Evolutionary conservation across 2,888 invertebrate genomes (phyloP).

Genomic region (Oscheius sp.): DNA sequence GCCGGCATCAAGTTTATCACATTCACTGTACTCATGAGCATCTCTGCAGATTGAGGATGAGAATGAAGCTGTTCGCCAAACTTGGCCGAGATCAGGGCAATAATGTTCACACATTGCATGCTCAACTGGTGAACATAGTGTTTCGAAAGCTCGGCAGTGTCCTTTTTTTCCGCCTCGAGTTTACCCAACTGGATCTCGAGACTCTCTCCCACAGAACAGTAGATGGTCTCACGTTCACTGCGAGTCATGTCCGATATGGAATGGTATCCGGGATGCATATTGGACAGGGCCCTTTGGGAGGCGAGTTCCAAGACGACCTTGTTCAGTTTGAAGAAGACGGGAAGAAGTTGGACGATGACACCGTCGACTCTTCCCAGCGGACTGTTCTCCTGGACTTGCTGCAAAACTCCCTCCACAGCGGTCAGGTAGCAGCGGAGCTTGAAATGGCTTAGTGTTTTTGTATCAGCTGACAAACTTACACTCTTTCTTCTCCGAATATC

Average conservation of each 20-base stretch:
- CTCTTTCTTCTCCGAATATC: constrained; percentile 29
- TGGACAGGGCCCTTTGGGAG: constrained; percentile 32
- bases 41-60: constrained; percentile 29
- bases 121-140: constrained; percentile 32
- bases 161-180: constrained; percentile 25
- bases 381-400: constrained; percentile 55
- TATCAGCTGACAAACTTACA: not conserved
- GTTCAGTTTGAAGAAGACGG: constrained; percentile 49
- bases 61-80: constrained; percentile 22
- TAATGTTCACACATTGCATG: constrained; percentile 34
- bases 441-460: constrained; percentile 16
- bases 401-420: constrained; percentile 54
- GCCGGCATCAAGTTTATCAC: constrained; percentile 45
- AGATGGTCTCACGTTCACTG: constrained; percentile 56
- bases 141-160: constrained; percentile 33
- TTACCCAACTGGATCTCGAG: constrained; percentile 36
- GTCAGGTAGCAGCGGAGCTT: constrained; percentile 57
- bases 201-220: constrained; percentile 47
- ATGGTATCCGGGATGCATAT: constrained; percentile 50
- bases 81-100: constrained; percentile 20
- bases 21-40: constrained; percentile 41
- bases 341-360: constrained; percentile 51
- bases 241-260: constrained; percentile 52
- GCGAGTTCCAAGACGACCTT: constrained; percentile 46
- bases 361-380: constrained; percentile 49